phyloP scores from a whole-genome alignment of 2,888 invertebrate species.

The Strigamia transsilvanica region DNA sequence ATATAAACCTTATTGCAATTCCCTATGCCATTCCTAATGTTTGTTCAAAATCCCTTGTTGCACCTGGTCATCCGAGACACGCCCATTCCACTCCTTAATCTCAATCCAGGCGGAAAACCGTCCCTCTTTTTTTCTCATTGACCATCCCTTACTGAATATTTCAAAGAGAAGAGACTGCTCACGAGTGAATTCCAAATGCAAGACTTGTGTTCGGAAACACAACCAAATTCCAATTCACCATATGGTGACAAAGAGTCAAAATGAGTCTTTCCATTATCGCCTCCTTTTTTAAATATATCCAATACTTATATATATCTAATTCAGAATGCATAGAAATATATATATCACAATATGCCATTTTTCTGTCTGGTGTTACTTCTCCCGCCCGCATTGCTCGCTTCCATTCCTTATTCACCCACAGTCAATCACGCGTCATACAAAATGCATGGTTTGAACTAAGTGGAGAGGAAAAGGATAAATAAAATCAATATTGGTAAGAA shows the following conservation, averaged over 20 bases:
- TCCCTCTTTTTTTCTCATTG: constrained; percentile 21
- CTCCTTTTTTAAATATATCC: background rate
- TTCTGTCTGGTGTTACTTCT: background rate
- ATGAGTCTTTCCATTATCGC: background rate
- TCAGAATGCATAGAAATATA: background rate
- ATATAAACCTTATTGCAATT: constrained; percentile 42
- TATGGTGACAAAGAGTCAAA: constrained; percentile 17
- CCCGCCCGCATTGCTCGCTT: background rate
- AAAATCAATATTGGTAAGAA: constrained; percentile 37
- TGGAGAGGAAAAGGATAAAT: constrained; percentile 47
- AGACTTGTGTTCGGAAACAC: constrained; percentile 4
- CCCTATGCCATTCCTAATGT: constrained; percentile 25
- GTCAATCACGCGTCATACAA: constrained; percentile 47
- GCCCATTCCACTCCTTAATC: background rate
- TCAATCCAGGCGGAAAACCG: constrained; percentile 35
- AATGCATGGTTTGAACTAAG: constrained; percentile 49
- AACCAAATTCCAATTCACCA: constrained; percentile 38
- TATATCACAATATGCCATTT: background rate
- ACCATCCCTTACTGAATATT: constrained; percentile 36
- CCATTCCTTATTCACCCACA: constrained; percentile 17
- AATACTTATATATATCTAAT: background rate
- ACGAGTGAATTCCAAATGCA: constrained; percentile 28
- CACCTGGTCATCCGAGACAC: constrained; percentile 24
- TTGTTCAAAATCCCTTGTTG: constrained; percentile 39
- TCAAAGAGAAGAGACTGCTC: constrained; percentile 17